phyloP scores from a whole-genome alignment of 2,113 vertebrate species.

The Sceloporus tristichus region DNA sequence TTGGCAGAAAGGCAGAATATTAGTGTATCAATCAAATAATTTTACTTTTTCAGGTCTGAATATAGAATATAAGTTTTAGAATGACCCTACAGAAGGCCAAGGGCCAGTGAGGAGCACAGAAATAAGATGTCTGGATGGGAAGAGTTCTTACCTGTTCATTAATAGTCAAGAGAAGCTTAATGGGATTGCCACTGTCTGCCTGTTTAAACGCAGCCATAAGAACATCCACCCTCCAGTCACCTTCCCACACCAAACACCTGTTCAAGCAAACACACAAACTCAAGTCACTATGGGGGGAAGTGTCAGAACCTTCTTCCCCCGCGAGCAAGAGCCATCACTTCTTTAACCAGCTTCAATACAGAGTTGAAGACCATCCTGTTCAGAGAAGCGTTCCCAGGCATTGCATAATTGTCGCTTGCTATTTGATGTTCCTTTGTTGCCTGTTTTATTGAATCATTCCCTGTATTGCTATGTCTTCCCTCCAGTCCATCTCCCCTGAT shows the following conservation, averaged over 20 bases:
- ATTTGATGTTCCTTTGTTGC: no score
- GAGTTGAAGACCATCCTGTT: no score
- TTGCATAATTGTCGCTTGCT: no score
- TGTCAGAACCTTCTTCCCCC: no score
- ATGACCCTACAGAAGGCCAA: not conserved
- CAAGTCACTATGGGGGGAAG: not conserved
- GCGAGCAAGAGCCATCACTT: no score
- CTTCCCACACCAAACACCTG: slow-evolving; percentile 90
- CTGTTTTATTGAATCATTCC: no score
- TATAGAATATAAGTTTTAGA: not conserved
- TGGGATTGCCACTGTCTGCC: slow-evolving; percentile 77
- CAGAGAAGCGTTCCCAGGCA: no score
- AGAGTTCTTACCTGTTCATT: slow-evolving; percentile 77
- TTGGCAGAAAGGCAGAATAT: not conserved
- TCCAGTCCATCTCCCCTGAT: no score
- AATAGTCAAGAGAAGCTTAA: slow-evolving; percentile 84
- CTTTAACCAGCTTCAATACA: no score
- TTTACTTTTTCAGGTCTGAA: not conserved
- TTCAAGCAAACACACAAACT: not conserved
- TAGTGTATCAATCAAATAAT: not conserved
- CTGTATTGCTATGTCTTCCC: no score
- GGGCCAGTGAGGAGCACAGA: not conserved
- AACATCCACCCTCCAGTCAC: slow-evolving; percentile 82
- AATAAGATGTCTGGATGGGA: not conserved
- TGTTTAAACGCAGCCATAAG: slow-evolving; percentile 75